phyloP scores from a whole-genome alignment of 2,113 vertebrate genomes.

The Pteronura brasiliensis region DNA sequence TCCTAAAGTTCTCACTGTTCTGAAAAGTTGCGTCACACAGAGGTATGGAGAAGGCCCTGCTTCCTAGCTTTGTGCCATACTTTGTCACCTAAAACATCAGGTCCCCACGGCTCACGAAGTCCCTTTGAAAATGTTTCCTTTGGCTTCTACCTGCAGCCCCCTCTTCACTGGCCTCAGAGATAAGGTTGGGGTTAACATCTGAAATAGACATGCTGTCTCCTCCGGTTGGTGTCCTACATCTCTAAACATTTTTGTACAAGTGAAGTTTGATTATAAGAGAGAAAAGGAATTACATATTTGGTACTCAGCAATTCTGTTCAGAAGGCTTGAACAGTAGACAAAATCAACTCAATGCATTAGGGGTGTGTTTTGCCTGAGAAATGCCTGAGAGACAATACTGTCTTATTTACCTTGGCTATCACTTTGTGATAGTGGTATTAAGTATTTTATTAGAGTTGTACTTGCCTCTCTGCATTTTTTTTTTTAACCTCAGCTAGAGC shows the following conservation, averaged over 20 bases:
- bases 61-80: background rate
- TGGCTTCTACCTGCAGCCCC: background rate
- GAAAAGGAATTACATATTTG: background rate
- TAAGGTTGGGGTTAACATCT: background rate
- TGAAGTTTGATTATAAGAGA: background rate
- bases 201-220: background rate
- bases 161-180: background rate
- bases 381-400: background rate
- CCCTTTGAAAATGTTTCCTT: background rate
- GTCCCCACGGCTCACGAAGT: background rate
- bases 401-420: background rate
- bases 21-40: too few relatives aligned
- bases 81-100: background rate
- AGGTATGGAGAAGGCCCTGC: rapidly evolving
- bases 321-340: background rate
- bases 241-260: background rate
- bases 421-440: too few relatives aligned
- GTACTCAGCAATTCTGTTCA: background rate
- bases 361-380: background rate
- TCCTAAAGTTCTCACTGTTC: background rate
- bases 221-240: background rate
- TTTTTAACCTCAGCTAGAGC: background rate
- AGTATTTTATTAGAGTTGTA: background rate
- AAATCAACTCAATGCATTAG: background rate
- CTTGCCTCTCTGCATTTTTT: background rate